Evolutionary conservation across 2,113 vertebrate genomes (phyloP).

Genomic region (Elgaria multicarinata): DNA sequence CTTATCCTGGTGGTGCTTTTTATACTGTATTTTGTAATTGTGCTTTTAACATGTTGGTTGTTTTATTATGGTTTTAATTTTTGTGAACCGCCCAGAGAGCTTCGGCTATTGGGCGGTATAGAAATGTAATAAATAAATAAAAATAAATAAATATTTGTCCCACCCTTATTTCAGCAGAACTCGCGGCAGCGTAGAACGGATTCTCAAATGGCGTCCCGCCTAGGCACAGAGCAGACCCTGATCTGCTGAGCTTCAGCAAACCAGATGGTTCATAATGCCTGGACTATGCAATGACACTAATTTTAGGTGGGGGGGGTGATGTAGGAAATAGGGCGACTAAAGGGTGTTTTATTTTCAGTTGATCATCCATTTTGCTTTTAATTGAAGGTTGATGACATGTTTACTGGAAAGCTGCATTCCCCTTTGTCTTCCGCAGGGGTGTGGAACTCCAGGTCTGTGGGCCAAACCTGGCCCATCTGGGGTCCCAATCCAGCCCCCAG

Average conservation of each 20-base stretch:
- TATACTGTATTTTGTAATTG: too few relatives aligned
- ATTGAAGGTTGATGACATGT: not conserved
- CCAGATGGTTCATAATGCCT: not conserved
- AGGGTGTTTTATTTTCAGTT: not conserved
- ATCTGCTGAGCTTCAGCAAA: not conserved
- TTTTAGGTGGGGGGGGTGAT: not conserved
- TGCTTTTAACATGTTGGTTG: too few relatives aligned
- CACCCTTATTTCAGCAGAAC: not conserved
- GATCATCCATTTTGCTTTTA: not conserved
- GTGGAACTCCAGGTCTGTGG: too few relatives aligned
- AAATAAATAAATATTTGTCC: too few relatives aligned
- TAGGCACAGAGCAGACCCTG: not conserved
- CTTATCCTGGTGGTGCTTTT: too few relatives aligned
- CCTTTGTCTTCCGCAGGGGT: not conserved
- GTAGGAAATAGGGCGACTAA: not conserved
- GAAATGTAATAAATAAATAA: too few relatives aligned
- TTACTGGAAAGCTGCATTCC: not conserved
- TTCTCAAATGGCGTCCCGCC: not conserved
- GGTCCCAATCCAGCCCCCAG: too few relatives aligned
- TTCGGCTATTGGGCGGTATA: too few relatives aligned
- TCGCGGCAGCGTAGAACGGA: too few relatives aligned
- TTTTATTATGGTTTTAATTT: too few relatives aligned
- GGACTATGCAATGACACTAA: not conserved
- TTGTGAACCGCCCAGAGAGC: too few relatives aligned
- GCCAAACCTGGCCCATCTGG: too few relatives aligned